Evolutionary conservation across 2,113 vertebrate species (phyloP).

Genomic region (Symphodus melops): DNA sequence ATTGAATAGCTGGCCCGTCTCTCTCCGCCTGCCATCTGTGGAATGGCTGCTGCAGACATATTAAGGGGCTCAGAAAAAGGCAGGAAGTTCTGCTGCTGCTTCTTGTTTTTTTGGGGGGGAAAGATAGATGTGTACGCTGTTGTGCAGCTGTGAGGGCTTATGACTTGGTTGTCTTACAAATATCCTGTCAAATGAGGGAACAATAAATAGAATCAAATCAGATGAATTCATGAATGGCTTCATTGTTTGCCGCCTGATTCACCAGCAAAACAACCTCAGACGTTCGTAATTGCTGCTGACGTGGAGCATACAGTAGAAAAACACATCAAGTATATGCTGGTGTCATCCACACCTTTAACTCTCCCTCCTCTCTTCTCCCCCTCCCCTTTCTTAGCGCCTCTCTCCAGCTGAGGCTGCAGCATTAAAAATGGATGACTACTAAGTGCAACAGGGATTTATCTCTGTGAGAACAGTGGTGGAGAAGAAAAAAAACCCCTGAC

Average conservation of each 20-base stretch:
- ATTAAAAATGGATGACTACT: conserved; percentile 87
- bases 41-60: conserved; percentile 64
- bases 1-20: conserved; percentile 61
- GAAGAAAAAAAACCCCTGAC: conserved; percentile 55
- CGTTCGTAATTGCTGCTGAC: conserved; percentile 42
- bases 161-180: conserved; percentile 27
- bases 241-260: conserved; percentile 28
- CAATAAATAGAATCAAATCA: conserved; percentile 25
- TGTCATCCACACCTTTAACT: conserved; percentile 59
- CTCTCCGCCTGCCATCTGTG: conserved; percentile 70
- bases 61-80: conserved; percentile 45
- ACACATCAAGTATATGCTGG: conserved; percentile 36
- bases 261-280: conserved; percentile 33
- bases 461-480: conserved; percentile 72
- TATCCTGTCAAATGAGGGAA: conserved; percentile 22
- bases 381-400: conserved; percentile 53
- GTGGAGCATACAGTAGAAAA: conserved; percentile 25
- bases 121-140: conserved; percentile 17
- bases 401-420: conserved; percentile 77
- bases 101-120: conserved; percentile 24
- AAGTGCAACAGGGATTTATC: conserved; percentile 85
- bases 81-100: conserved; percentile 50
- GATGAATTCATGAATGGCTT: conserved; percentile 44
- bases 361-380: conserved; percentile 6
- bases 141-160: conserved; percentile 45